A percentile compares a stretch with the other conserved stretches of the same genome.
Conservation (phyloP, 1,140 invertebrate genomes). For the Calephelis nemesis region DNA sequence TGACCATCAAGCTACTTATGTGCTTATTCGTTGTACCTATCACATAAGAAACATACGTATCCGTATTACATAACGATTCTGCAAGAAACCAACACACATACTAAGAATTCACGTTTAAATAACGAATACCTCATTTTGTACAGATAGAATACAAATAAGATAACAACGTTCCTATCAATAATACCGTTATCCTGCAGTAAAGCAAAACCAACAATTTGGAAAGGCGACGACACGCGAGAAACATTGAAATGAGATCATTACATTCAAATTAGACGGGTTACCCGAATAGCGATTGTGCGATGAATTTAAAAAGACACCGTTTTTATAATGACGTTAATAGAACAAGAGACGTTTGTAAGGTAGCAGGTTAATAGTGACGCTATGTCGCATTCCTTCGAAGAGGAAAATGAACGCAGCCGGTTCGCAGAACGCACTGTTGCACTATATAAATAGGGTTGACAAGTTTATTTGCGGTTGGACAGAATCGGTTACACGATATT, state of each 20-base stretch:
- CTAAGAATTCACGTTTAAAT: constrained; percentile 44
- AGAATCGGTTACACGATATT: constrained; percentile 24
- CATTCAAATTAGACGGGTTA: constrained; percentile 49
- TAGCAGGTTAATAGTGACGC: constrained; percentile 51
- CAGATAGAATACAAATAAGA: constrained; percentile 57
- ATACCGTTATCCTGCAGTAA: constrained; percentile 50
- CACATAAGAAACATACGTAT: no score
- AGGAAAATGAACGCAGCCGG: constrained; percentile 66
- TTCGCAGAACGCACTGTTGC: constrained; percentile 64
- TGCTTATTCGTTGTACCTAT: no score
- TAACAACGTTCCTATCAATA: constrained; percentile 45
- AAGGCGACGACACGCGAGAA: constrained; percentile 29
- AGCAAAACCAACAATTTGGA: constrained; percentile 35
- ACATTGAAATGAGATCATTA: constrained; percentile 42
- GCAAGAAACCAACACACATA: constrained; percentile 33
- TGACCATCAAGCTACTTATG: no score
- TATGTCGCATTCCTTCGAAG: constrained; percentile 61
- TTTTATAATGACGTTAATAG: constrained; percentile 2
- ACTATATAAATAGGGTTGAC: constrained; percentile 62
- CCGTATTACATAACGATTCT: constrained; percentile 27
- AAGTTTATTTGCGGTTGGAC: constrained; percentile 34
- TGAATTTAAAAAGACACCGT: constrained; percentile 29
- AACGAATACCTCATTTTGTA: constrained; percentile 50
- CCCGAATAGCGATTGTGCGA: constrained; percentile 37
- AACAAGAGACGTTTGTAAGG: constrained; percentile 34